Evolutionary conservation across 2,113 vertebrate species (phyloP).

Genomic region (Kryptolebias marmoratus): DNA sequence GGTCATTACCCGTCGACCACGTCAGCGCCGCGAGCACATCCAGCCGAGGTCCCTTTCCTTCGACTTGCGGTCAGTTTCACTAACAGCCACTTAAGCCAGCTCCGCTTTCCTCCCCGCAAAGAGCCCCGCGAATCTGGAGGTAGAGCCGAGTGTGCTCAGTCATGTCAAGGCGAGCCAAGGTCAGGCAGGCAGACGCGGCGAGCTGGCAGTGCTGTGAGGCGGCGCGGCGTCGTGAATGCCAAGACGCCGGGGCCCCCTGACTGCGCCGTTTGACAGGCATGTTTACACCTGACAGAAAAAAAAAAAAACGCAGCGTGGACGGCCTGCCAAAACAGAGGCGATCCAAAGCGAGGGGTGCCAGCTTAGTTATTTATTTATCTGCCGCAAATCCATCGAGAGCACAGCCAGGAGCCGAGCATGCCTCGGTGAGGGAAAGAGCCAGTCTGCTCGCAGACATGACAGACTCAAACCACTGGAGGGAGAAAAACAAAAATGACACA

Average conservation of each 20-base stretch:
- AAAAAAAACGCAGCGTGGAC: constrained; percentile 50
- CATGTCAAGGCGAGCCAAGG: constrained; percentile 60
- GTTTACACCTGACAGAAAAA: constrained; percentile 70
- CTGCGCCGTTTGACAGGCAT: constrained; percentile 70
- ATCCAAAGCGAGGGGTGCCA: constrained; percentile 68
- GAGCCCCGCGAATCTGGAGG: constrained; percentile 51
- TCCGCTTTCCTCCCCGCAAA: constrained; percentile 37
- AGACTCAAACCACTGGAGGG: constrained; percentile 50
- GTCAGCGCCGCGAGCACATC: constrained; percentile 32
- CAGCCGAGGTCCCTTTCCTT: constrained; percentile 53
- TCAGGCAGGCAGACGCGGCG: constrained; percentile 51
- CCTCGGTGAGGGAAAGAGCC: constrained; percentile 56
- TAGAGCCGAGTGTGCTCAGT: constrained; percentile 50
- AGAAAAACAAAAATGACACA: constrained; percentile 14
- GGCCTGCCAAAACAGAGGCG: constrained; percentile 69
- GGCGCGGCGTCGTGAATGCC: constrained; percentile 54
- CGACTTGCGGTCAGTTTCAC: constrained; percentile 53
- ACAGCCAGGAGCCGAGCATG: constrained; percentile 63
- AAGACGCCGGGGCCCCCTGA: constrained; percentile 48
- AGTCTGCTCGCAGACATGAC: constrained; percentile 57
- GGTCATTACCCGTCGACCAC: constrained; percentile 42
- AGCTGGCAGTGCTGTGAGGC: constrained; percentile 34
- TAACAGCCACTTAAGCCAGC: constrained; percentile 66
- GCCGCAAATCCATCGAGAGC: constrained; percentile 64
- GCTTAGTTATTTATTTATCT: constrained; percentile 73